Base-by-base conservation (phyloP, 2,797 vertebrate species). In the Rhincodon typus region DNA sequence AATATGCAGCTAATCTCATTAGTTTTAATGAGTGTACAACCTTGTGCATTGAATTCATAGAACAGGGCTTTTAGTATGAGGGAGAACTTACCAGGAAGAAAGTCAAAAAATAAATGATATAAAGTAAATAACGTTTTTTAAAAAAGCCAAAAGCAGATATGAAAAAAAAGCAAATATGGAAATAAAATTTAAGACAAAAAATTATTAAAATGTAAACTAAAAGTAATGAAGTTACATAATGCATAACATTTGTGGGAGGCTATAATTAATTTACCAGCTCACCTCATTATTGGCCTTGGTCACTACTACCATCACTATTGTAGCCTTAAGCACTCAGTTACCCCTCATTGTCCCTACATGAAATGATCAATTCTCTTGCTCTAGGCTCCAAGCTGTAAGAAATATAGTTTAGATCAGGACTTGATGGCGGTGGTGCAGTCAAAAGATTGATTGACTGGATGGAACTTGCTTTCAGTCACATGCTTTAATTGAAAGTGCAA, bases 201-300 rank as follows among this genome's bases (percentile, higher is more conserved):
- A 67, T n/a, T 17, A 0, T 4, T 23, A 93, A 42, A 25, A 67
- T 15, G 7, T 67, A 93, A 67, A 93, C 34, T 25, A 67, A 67
- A 67, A 93, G 62, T 67, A 67, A 93, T 93, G 38, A 67, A 93
- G 90, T 93, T 62, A 93, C 67, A 93, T 93, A 93, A 93, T 67
- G 62, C 34, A 42, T 93, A 93, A 67, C 90, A 93, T 93, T 93
- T 93, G 90, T 93, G 90, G 90, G n/a, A 67, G 90, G 38, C 62
- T 38, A 93, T 93, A 93, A 93, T 93, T 93, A 93, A 93, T 93
- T 93, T 93, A n/a, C 62, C n/a, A 93, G 90, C 90, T 93, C 90
- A 67, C 90, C 62, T 93, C 90, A 93, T 93, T 93, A 93, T 38
- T n/a, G 67, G 66, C 62, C 62, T 84, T 67, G 62, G 62, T 67